Evolutionary conservation across 2,888 invertebrate genomes (phyloP), one percentile per base, ranked within the genome.

Genomic region (Leucophenga maculata): DNA sequence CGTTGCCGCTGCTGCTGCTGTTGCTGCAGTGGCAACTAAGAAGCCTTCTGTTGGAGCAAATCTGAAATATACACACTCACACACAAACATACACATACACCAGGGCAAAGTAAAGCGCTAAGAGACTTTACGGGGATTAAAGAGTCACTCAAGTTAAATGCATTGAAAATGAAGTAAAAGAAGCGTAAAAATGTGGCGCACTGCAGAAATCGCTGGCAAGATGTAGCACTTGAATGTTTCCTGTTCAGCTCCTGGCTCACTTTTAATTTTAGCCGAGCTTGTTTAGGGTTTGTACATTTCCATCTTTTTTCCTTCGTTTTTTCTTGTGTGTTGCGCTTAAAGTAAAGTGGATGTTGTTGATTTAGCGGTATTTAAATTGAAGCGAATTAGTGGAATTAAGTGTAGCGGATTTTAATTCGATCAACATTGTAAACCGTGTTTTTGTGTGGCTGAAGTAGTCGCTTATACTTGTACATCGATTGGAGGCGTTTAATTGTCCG

Each of bases 121-220:
- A 86, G 86, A 84, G 80, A 80, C 85, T 86, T 64, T 85, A 84
- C 83, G 82, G 81, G 84, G 85, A 86, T 86, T 86, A 86, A 86
- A 84, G 86, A 86, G 86, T 86, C 86, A 86, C 86, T 86, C 85
- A 85, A 86, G 86, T 86, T 86, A 86, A 86, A 86, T 86, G 86
- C 86, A 85, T 85, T 85, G 81, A 84, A 84, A 86, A 82, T 85
- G 83, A 80, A 83, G 78, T 78, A 85, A 84, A 85, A 85, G 84
- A 79, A 83, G 83, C 85, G 83, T 80, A 83, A 81, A 83, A 82
- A 83, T 78, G 77, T 77, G 75, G 74, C 69, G 74, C 75, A 76
- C 77, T 77, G 74, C 69, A 74, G 74, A 77, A 80, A 70, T 76
- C 22, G 44, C 52, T 65, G 71, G 69, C 31, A 52, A 13, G 32